Evolutionary conservation across 2,888 invertebrate species (phyloP).

Genomic region (Meiosimyza decipiens): DNA sequence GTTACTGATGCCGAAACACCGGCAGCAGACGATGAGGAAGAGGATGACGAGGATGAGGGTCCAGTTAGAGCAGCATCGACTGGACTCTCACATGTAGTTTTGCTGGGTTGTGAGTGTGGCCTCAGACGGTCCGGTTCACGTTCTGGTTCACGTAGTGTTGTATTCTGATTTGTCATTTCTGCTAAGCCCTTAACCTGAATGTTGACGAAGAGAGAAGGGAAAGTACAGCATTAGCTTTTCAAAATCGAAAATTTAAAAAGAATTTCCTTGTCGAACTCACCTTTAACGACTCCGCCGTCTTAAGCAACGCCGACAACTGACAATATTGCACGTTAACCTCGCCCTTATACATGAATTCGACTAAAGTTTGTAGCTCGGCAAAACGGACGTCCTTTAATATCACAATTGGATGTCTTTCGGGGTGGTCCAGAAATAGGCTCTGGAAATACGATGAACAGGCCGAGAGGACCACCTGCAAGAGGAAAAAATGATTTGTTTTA

Average conservation of each 20-base stretch:
- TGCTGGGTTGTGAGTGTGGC: constrained; percentile 64
- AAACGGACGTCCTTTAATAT: constrained; percentile 95
- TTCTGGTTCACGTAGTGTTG: constrained; percentile 69
- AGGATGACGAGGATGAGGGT: constrained; percentile 58
- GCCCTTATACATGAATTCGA: constrained; percentile 97
- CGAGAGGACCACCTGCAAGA: constrained; percentile 85
- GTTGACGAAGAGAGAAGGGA: constrained; percentile 25
- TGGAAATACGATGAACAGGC: constrained; percentile 97
- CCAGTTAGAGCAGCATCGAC: constrained; percentile 51
- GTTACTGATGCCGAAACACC: constrained; percentile 38
- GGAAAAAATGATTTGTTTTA: constrained; percentile 10
- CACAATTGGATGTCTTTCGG: constrained; percentile 92
- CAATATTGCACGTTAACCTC: constrained; percentile 96
- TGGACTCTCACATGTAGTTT: constrained; percentile 57
- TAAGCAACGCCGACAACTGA: constrained; percentile 88
- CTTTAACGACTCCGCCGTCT: constrained; percentile 92
- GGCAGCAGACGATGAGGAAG: constrained; percentile 50
- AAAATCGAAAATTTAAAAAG: background rate
- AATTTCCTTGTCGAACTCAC: constrained; percentile 62
- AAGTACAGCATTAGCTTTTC: background rate
- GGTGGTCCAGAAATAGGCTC: constrained; percentile 92
- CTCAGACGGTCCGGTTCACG: constrained; percentile 68
- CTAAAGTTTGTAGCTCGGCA: constrained; percentile 88
- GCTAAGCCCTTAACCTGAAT: constrained; percentile 84
- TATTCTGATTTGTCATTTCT: constrained; percentile 88